Evolutionary conservation across 2,888 invertebrate species (phyloP), one percentile per base, ranked within the genome.

Genomic region (Machimus rusticus): DNA sequence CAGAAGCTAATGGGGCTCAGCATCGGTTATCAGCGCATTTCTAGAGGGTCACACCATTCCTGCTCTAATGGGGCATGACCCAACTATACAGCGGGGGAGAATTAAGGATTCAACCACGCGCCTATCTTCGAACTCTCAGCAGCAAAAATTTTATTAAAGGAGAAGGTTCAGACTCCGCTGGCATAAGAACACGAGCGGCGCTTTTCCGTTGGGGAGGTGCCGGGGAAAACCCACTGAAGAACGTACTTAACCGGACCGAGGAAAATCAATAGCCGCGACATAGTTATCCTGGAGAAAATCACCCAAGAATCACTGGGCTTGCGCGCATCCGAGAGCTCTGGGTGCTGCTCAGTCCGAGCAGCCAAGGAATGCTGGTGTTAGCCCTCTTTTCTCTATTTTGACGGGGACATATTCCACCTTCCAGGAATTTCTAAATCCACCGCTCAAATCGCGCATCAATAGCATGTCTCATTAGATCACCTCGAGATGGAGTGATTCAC

Each of bases 261-360:
- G 74, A 84, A 84, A 84, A 84, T 84, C 84, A 74, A 84, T 84
- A 74, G 84, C 39, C 74, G 28, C 74, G 84, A 74, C 84, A 84
- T 74, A 74, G 43, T 57, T 84, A 74, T 84, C 31, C 23, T 78
- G 81, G 66, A 81, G 81, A 81, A 81, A 66, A 66, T 66, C 66
- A 23, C 37, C n/a, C 57, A 66, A 84, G 84, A 66, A 37, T 43
- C 66, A 57, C n/a, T 19, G 84, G 19, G 57, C 84, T 19, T 84
- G 84, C 84, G 84, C 84, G 28, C 2, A 66, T 55, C 8, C 31
- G 31, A 55, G 5, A 8, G 9, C 43, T 46, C 14, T 66, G 66
- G 66, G 66, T 23, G 28, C 28, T 66, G 23, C 66, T 66, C 66
- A 46, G 14, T 2, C 16, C 51, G 19, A n/a, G 6, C 39, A 39